Evolutionary conservation across 2,888 invertebrate species (phyloP), one percentile per base, ranked within the genome.

Genomic region (Drosophila leonis): DNA sequence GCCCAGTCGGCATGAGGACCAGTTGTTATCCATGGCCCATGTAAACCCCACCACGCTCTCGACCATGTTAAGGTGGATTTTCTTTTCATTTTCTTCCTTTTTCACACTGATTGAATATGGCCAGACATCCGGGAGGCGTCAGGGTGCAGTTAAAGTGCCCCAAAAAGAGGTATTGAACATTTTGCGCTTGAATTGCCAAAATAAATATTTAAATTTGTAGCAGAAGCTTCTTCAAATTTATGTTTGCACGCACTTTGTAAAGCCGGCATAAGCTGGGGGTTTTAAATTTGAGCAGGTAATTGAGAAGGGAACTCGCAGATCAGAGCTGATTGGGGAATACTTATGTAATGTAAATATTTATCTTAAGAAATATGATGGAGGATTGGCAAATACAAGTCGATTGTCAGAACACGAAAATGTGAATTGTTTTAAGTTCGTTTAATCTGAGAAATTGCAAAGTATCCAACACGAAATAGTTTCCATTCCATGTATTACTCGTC

Each of bases 181-280:
- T 82, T 73, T 55, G 54, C 66, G 69, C 74, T 65, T 65, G 88
- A 76, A 75, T 82, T 79, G 54, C 56, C 51, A 69, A 67, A 71
- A 84, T 87, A 83, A 83, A 87, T 87, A 79, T 87, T 84, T 84
- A 82, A 72, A 72, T 75, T 46, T 60, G 35, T 20, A 24, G 35
- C 33, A 78, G 41, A 33, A 59, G 48, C 41, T 66, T 3, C 48
- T 35, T 33, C 6, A 44, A 55, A 44, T 65, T 57, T 54, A 33
- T 75, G 46, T 75, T 70, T 76, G 55, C 48, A 61, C 52, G 42
- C 42, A 56, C 44, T 72, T 63, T 56, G 55, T 42, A 48, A 65
- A 56, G 51, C 49, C 33, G 39, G 35, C 60, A 39, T 42, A 67
- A 37, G 75, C 68, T 49, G 31, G 27, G 24, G 44, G 20, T 12